A percentile compares a stretch with the other conserved stretches of the same genome.
These are phyloP conservation scores for Aurelia sp. DNA, from an alignment of 30 jellyfish, hydroid and myxozoan species.

Conservation along the genomic window DNA sequence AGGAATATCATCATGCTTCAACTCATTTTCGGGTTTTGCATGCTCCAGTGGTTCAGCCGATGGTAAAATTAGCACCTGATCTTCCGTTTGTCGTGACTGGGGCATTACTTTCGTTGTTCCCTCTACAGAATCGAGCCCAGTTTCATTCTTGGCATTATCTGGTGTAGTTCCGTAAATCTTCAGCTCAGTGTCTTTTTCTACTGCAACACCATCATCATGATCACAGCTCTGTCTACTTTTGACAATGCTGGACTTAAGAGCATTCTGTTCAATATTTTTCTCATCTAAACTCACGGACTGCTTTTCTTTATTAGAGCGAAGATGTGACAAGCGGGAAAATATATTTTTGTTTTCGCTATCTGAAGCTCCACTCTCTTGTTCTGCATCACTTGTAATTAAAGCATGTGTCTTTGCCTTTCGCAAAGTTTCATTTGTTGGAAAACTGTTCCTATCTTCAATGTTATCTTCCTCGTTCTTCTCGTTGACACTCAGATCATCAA, in stretches of 20 bases:
- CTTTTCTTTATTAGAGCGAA: not conserved
- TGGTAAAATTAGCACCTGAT: too few relatives aligned
- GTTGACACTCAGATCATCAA: not conserved
- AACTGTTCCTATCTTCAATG: not conserved
- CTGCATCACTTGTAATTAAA: too few relatives aligned
- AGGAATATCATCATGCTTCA: too few relatives aligned
- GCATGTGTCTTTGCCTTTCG: not conserved
- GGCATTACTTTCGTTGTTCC: too few relatives aligned
- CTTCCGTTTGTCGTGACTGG: too few relatives aligned
- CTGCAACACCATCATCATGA: too few relatives aligned
- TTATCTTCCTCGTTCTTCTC: not conserved
- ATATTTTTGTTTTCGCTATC: not conserved
- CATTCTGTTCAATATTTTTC: not conserved
- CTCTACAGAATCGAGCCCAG: too few relatives aligned
- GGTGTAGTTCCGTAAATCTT: too few relatives aligned
- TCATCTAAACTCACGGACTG: not conserved
- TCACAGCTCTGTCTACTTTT: not conserved
- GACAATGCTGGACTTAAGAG: not conserved
- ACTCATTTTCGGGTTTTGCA: too few relatives aligned
- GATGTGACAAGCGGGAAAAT: not conserved
- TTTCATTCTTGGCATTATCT: too few relatives aligned
- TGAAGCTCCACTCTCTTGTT: not conserved
- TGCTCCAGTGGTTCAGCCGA: too few relatives aligned
- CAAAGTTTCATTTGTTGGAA: not conserved
- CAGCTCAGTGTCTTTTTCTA: too few relatives aligned